Evolutionary conservation across 2,113 vertebrate genomes (phyloP).

Genomic region (Loxodonta africana): DNA sequence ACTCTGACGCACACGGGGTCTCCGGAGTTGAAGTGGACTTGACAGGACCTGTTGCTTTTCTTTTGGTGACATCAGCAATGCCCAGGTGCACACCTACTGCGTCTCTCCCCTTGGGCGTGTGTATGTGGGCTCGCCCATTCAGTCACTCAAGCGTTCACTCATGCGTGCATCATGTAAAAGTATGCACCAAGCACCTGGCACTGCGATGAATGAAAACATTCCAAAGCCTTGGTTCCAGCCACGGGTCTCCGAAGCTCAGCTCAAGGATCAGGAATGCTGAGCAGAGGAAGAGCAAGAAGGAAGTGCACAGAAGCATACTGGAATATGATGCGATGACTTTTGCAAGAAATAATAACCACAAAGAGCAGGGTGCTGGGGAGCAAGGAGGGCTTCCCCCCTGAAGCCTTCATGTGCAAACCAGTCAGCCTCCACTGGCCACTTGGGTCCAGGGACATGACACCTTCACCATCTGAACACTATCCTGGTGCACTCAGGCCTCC

Average conservation of each 20-base stretch:
- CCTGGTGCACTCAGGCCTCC: neutral
- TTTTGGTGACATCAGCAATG: neutral
- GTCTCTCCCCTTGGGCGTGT: rapidly evolving
- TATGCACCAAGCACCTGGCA: neutral
- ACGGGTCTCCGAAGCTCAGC: neutral
- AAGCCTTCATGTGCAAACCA: neutral
- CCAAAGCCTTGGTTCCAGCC: neutral
- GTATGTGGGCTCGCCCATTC: too few species aligned
- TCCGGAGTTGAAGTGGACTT: too few species aligned
- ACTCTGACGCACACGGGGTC: too few species aligned
- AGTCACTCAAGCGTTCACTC: neutral
- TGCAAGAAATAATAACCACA: neutral
- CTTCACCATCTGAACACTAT: neutral
- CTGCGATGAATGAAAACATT: neutral
- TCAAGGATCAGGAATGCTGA: neutral
- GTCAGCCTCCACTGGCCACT: neutral
- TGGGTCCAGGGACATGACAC: too few species aligned
- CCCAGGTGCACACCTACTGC: rapidly evolving
- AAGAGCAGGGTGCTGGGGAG: too few species aligned
- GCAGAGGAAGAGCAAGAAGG: neutral
- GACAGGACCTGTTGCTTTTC: too few species aligned
- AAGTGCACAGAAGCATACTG: neutral
- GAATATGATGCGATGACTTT: rapidly evolving
- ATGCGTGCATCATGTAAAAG: neutral
- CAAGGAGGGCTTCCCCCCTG: rapidly evolving